phyloP scores from a whole-genome alignment of 2,888 invertebrate genomes.

The Temnothorax unifasciatus region DNA sequence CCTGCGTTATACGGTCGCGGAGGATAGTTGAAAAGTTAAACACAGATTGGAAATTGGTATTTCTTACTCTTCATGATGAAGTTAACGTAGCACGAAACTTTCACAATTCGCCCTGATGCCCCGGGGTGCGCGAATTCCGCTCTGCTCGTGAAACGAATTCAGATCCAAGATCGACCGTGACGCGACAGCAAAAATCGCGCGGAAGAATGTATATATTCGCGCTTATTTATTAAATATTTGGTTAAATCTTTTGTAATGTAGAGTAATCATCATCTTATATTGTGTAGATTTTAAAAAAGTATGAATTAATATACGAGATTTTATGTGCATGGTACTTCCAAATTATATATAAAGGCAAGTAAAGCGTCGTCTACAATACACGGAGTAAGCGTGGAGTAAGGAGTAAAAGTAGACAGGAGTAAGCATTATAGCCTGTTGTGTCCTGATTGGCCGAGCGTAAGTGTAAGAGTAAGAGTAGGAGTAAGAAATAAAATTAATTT shows the following conservation, averaged over 20 bases:
- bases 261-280: not conserved
- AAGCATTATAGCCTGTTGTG: no score
- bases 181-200: slow-evolving; percentile 22
- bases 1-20: slow-evolving; percentile 47
- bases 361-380: no score
- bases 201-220: not conserved
- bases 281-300: not conserved
- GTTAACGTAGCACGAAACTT: slow-evolving; percentile 75
- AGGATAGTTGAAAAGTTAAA: slow-evolving; percentile 80
- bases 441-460: no score
- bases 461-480: no score
- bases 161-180: slow-evolving; percentile 27
- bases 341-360: no score
- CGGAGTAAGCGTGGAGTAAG: no score
- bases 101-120: slow-evolving; percentile 72
- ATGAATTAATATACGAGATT: not conserved
- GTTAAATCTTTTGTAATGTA: not conserved
- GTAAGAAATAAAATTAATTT: no score
- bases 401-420: no score
- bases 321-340: not conserved
- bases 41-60: slow-evolving; percentile 80
- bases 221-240: not conserved
- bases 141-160: slow-evolving; percentile 54
- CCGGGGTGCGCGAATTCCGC: slow-evolving; percentile 57
- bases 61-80: slow-evolving; percentile 71